These are phyloP conservation scores for Pardosa pseudoannulata DNA, from an alignment of 2,888 invertebrate species.

Conservation along the genomic window DNA sequence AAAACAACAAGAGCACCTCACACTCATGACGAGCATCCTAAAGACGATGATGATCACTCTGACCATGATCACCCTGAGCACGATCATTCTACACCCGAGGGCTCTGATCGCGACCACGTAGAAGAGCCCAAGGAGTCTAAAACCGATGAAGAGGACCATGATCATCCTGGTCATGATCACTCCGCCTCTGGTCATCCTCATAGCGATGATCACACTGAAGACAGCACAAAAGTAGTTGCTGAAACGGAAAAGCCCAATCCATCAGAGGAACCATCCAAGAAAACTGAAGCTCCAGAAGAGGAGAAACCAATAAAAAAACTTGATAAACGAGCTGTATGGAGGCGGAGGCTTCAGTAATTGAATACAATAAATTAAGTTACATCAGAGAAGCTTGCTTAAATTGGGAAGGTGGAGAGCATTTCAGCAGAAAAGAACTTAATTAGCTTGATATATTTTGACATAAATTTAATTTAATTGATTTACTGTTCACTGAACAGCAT, in stretches of 20 bases:
- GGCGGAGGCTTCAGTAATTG: constrained; percentile 3
- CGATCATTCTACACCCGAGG: not conserved
- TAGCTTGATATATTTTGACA: too few relatives aligned
- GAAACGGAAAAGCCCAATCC: too few relatives aligned
- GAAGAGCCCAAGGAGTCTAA: too few relatives aligned
- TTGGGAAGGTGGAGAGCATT: too few relatives aligned
- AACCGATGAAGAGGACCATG: constrained; percentile 19
- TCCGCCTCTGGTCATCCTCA: constrained; percentile 20
- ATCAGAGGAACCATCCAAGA: not conserved
- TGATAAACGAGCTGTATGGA: constrained; percentile 22
- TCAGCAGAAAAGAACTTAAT: too few relatives aligned
- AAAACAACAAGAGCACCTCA: constrained; percentile 6
- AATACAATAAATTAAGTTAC: too few relatives aligned
- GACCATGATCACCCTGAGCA: constrained; percentile 17
- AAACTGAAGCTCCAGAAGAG: not conserved
- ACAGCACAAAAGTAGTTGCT: not conserved
- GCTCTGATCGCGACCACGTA: not conserved
- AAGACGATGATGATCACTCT: constrained; percentile 21
- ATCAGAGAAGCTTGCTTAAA: too few relatives aligned
- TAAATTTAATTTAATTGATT: too few relatives aligned
- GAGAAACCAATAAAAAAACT: not conserved
- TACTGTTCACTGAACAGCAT: too few relatives aligned
- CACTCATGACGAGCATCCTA: constrained; percentile 36
- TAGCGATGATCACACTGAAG: not conserved
- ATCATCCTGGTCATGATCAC: constrained; percentile 16